Conservation (phyloP, 2,113 vertebrate species). For the Naja naja region DNA sequence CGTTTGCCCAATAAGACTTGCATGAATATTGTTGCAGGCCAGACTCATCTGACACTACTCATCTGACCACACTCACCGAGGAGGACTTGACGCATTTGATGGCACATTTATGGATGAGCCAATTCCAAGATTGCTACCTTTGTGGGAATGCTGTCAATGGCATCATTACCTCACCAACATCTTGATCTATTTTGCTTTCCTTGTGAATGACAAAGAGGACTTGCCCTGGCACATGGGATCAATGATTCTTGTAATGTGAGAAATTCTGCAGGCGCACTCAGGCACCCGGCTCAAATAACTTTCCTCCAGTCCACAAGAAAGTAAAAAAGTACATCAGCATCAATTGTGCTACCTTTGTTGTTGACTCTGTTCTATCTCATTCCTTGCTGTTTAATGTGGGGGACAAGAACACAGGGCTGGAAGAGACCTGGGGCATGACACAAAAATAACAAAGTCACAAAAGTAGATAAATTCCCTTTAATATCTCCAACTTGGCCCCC, state of each 20-base stretch:
- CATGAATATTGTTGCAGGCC: not conserved
- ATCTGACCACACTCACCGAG: not conserved
- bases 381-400: not conserved
- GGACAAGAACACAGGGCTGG: not conserved
- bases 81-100: not conserved
- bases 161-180: not conserved
- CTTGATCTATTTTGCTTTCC: not conserved
- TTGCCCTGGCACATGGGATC: not conserved
- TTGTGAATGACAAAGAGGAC: not conserved
- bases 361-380: not conserved
- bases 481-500: too few relatives aligned
- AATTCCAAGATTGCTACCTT: not conserved
- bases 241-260: slow-evolving; percentile 3
- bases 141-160: not conserved
- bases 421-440: too few relatives aligned
- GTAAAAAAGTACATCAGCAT: not conserved
- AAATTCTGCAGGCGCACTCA: not conserved
- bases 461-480: too few relatives aligned
- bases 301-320: not conserved
- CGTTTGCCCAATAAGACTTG: not conserved
- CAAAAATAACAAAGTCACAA: too few relatives aligned
- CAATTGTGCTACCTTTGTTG: not conserved
- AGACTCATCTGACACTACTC: too few relatives aligned
- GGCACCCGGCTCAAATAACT: not conserved
- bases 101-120: not conserved